Percentiles rank a stretch among this genome's conserved stretches.
Conservation (phyloP, 2,888 invertebrate species). For the Agriopis leucophaearia region DNA sequence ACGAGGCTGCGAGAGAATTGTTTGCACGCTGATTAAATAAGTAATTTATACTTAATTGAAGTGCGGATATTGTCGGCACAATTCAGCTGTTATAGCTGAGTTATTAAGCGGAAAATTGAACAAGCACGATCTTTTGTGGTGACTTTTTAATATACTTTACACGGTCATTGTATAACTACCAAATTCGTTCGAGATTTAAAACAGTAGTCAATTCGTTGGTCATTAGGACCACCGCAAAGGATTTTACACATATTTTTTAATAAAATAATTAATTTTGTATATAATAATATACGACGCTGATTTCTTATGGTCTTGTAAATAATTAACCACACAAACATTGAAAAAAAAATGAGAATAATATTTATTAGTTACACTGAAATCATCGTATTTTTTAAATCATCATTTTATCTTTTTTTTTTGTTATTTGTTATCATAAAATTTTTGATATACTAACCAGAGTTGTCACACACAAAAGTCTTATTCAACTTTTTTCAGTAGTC, state of each 20-base stretch:
- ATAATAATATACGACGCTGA: too few species aligned
- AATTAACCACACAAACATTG: too few species aligned
- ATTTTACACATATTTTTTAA: not conserved
- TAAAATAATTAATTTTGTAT: not conserved
- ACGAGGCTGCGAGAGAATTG: conserved; percentile 53
- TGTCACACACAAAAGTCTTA: too few species aligned
- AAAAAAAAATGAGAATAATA: too few species aligned
- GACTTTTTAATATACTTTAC: conserved; percentile 40
- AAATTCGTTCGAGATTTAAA: conserved; percentile 51
- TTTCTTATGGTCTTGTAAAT: too few species aligned
- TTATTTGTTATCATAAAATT: too few species aligned
- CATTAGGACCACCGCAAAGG: not conserved
- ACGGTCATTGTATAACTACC: conserved; percentile 40
- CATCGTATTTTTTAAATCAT: too few species aligned
- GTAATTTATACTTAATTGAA: conserved; percentile 52
- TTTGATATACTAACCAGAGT: too few species aligned
- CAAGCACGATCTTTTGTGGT: conserved; percentile 38
- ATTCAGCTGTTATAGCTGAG: conserved; percentile 38
- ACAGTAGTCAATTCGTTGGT: conserved; percentile 14
- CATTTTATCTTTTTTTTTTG: too few species aligned
- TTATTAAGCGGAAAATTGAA: conserved; percentile 45
- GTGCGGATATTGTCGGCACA: conserved; percentile 32
- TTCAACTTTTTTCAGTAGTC: too few species aligned
- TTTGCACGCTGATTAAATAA: conserved; percentile 52
- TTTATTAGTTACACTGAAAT: too few species aligned